These are phyloP conservation scores for Nomada hirtipes DNA, from an alignment of 2,888 invertebrate genomes.

Conservation along the genomic window DNA sequence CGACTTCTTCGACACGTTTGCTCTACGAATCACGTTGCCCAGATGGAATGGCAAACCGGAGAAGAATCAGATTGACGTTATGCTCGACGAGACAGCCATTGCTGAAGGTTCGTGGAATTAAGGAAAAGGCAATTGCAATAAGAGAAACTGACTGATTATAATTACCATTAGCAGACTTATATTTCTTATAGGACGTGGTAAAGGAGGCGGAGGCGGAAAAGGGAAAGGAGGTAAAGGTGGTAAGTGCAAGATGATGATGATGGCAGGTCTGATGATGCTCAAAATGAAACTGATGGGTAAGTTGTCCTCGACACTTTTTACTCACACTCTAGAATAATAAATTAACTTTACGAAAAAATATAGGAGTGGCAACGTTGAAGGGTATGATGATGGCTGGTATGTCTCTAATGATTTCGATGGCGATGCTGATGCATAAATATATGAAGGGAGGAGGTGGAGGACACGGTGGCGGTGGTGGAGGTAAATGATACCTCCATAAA, in stretches of 20 bases:
- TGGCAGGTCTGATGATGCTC: conserved; percentile 87
- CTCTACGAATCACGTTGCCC: conserved; percentile 83
- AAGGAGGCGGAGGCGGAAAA: conserved; percentile 78
- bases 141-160: too few species aligned
- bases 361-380: conserved; percentile 87
- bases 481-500: background rate
- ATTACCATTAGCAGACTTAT: background rate
- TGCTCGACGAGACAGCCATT: conserved; percentile 77
- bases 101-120: conserved; percentile 74
- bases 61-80: conserved; percentile 80
- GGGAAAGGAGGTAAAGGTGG: conserved; percentile 80
- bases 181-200: conserved; percentile 79
- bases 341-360: conserved; percentile 79
- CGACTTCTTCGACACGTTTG: conserved; percentile 86
- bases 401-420: conserved; percentile 87
- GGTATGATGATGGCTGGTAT: conserved; percentile 88
- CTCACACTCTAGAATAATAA: background rate
- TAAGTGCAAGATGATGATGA: conserved; percentile 88
- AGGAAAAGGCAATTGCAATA: background rate
- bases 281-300: conserved; percentile 87
- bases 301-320: background rate
- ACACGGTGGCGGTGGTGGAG: conserved; percentile 71
- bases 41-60: conserved; percentile 75
- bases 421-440: conserved; percentile 82
- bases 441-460: conserved; percentile 75